A percentile compares a stretch with the other conserved stretches of the same genome.
phyloP scores from a whole-genome alignment of 2,113 vertebrate genomes.

The Colaptes auratus region DNA sequence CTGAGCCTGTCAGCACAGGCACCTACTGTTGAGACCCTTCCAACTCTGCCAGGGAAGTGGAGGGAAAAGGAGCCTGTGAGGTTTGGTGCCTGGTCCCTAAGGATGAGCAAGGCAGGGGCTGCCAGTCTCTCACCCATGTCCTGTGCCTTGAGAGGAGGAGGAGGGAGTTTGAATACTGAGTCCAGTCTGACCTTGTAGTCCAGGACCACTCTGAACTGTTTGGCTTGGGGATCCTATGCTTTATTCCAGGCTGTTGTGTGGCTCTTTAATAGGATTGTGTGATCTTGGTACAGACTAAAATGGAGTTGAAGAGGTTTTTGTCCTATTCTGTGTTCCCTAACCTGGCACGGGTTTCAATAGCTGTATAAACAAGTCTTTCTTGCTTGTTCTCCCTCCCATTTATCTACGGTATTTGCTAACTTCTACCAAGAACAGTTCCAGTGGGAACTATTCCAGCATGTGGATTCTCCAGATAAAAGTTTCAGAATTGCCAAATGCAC shows the following conservation, averaged over 20 bases:
- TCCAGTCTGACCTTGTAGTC: background rate
- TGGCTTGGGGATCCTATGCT: background rate
- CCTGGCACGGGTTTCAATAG: background rate
- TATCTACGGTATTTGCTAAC: conserved; percentile 39
- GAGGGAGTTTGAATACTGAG: background rate
- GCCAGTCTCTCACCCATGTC: background rate
- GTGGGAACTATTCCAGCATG: conserved; percentile 42
- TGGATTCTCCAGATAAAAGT: conserved; percentile 47
- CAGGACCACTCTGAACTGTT: background rate
- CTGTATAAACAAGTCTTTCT: conserved; percentile 52
- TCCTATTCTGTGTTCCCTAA: background rate
- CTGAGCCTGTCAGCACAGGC: background rate
- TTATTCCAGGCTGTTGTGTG: background rate
- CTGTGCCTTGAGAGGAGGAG: background rate
- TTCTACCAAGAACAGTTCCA: background rate
- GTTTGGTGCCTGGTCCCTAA: background rate
- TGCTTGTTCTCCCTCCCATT: conserved; percentile 16
- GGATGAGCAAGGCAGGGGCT: background rate
- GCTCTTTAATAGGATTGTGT: background rate
- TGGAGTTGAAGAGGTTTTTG: background rate
- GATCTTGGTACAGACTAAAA: background rate
- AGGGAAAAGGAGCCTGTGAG: background rate
- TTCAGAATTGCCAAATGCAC: conserved; percentile 29
- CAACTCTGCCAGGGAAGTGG: background rate
- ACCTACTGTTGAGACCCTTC: background rate